phyloP scores from a whole-genome alignment of 2,113 vertebrate species.

The Cheilinus undulatus region DNA sequence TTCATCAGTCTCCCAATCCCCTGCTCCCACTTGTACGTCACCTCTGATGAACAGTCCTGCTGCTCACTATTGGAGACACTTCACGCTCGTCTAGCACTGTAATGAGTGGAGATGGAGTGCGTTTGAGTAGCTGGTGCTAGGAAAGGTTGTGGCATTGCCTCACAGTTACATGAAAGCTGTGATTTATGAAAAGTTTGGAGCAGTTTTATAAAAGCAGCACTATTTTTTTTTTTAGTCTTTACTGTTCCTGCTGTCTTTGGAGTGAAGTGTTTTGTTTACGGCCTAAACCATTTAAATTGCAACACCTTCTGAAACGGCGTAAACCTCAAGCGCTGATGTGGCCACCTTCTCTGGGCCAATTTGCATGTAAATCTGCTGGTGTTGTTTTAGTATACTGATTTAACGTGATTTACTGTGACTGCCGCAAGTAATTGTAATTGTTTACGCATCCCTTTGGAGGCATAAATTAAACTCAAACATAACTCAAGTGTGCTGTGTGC shows the following conservation, averaged over 20 bases:
- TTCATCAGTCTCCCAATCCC: constrained; percentile 72
- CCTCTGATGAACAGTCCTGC: constrained; percentile 72
- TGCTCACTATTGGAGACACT: constrained; percentile 73
- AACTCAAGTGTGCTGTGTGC: constrained; percentile 58
- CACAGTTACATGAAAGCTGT: constrained; percentile 53
- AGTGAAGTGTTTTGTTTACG: constrained; percentile 58
- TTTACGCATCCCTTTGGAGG: constrained; percentile 68
- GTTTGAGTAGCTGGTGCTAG: constrained; percentile 56
- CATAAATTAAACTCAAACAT: constrained; percentile 71
- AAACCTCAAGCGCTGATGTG: constrained; percentile 55
- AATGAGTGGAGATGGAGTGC: constrained; percentile 74
- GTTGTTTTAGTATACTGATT: constrained; percentile 72
- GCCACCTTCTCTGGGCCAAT: constrained; percentile 66
- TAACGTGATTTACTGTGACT: constrained; percentile 72
- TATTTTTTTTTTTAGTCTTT: constrained; percentile 35
- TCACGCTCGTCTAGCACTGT: constrained; percentile 65
- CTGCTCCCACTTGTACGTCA: constrained; percentile 70
- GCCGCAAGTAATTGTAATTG: constrained; percentile 74
- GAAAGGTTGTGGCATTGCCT: constrained; percentile 55
- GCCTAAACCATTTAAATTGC: constrained; percentile 43
- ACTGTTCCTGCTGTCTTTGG: constrained; percentile 34
- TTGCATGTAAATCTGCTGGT: constrained; percentile 72
- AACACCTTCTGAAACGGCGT: constrained; percentile 34
- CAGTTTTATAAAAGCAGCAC: constrained; percentile 47
- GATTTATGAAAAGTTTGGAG: constrained; percentile 72